Base-by-base conservation (phyloP, 2,797 vertebrate genomes). In the Acanthis flammea region DNA sequence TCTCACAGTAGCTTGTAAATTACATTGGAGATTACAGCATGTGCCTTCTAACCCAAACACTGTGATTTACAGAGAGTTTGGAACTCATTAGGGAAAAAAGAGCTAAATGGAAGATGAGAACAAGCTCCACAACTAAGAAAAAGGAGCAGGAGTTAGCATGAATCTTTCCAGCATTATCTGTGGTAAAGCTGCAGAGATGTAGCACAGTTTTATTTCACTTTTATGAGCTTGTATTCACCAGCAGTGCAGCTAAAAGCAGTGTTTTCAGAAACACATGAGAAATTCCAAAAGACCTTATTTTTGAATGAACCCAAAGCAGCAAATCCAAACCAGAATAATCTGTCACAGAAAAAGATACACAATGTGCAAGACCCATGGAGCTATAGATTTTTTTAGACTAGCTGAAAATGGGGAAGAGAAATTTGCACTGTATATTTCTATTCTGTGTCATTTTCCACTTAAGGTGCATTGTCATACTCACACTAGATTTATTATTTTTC, bases 381-480 rank as follows among this genome's bases (percentile, higher is more conserved):
- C 22, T 48, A 74, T 12, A 79, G 45, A 74, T 70, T 74, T 92
- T 88, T 88, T 96, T 66, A 89, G 82, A 78, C 54, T 85, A 76
- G 10, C 21, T 68, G n/a, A 93, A 94, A 95, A 93, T 67, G 31
- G 37, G 31, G 47, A 93, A 96, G 93, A 87, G 35, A 95, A 92
- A 92, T 62, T 55, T 95, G 67, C 47, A 60, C 14, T 30, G 21
- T 25, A 35, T 95, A 67, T 42, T 97, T 83, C 53, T 90, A 19
- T 45, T 88, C 74, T 94, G 61, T 30, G 61, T 91, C 53, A 92
- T 97, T 97, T 97, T 96, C 75, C 67, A 88, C 10, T 12, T 93
- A 88, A 88, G 63, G 48, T 95, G 90, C 78, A 68, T 96, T 97
- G 96, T 92, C 65, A 75, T 92, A 57, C 16, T 82, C 37, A 5